Evolutionary conservation across 30 jellyfish, hydroid and myxozoan species (phyloP).

Genomic region (Chironex yamaguchii): DNA sequence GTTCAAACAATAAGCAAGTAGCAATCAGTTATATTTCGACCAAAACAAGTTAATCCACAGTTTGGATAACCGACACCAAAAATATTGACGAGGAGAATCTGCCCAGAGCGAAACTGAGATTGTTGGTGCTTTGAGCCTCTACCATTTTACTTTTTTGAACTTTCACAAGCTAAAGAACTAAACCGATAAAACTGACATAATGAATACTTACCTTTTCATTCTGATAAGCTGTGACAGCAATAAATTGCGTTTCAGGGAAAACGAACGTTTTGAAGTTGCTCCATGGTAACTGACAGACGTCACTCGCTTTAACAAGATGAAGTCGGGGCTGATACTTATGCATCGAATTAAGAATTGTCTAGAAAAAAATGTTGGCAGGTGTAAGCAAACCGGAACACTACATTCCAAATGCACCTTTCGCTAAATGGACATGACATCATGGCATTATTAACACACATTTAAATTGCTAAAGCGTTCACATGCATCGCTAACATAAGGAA

Average conservation of each 20-base stretch:
- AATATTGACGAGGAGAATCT: background rate
- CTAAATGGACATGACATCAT: no score
- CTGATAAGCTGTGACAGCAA: conserved; percentile 95
- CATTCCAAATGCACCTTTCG: no score
- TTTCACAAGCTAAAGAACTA: no score
- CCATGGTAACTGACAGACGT: conserved; percentile 66
- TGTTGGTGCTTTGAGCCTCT: background rate
- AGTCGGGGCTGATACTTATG: conserved; percentile 96
- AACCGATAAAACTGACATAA: background rate
- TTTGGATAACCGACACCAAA: background rate
- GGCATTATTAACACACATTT: no score
- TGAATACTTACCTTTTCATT: conserved; percentile 89
- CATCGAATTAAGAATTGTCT: conserved; percentile 91
- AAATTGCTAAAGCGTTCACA: no score
- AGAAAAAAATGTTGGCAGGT: background rate
- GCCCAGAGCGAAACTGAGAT: background rate
- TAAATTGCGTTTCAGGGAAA: conserved; percentile 75
- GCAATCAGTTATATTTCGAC: no score
- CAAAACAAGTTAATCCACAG: no score
- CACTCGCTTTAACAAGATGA: conserved; percentile 83
- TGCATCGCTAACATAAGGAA: no score
- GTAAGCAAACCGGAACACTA: no score
- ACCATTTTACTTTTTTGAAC: background rate
- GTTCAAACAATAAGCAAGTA: no score
- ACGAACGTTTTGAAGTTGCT: conserved; percentile 77